Conservation (phyloP, 2,888 invertebrate species). For the Hipparchia semele region DNA sequence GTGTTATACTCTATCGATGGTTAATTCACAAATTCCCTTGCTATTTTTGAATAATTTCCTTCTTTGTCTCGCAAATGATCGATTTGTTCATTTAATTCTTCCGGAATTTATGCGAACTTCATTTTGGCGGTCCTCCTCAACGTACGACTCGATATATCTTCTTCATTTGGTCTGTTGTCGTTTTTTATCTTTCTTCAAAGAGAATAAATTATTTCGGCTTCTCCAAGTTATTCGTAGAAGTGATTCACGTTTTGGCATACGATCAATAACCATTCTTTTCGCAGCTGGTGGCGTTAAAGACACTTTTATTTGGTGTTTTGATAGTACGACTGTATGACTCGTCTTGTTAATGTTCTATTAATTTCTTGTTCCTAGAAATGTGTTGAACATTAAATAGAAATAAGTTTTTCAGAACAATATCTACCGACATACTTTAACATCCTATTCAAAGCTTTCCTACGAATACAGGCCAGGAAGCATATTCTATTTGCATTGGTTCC, state of each 20-base stretch:
- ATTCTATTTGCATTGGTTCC: too few species aligned
- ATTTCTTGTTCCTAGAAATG: background rate
- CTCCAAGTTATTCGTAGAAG: conserved; percentile 37
- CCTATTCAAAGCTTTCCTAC: too few species aligned
- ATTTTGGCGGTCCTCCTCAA: background rate
- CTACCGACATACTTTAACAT: too few species aligned
- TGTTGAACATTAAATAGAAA: too few species aligned
- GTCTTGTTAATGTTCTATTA: conserved; percentile 1
- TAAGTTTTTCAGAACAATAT: too few species aligned
- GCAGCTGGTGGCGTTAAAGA: conserved; percentile 23
- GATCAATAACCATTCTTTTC: conserved; percentile 40
- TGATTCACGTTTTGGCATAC: conserved; percentile 48
- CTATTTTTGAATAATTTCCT: background rate
- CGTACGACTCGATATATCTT: background rate
- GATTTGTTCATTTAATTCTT: background rate
- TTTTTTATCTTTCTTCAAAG: conserved; percentile 6
- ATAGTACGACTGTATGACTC: background rate
- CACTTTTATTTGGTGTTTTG: conserved; percentile 8
- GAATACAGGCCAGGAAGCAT: too few species aligned
- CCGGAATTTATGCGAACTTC: background rate
- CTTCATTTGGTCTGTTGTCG: background rate
- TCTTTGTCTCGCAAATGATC: background rate
- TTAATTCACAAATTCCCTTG: background rate
- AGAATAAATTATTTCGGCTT: conserved; percentile 21
- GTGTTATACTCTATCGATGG: too few species aligned